Conservation (phyloP, 2,797 vertebrate genomes). For the Scolopax rusticola region DNA sequence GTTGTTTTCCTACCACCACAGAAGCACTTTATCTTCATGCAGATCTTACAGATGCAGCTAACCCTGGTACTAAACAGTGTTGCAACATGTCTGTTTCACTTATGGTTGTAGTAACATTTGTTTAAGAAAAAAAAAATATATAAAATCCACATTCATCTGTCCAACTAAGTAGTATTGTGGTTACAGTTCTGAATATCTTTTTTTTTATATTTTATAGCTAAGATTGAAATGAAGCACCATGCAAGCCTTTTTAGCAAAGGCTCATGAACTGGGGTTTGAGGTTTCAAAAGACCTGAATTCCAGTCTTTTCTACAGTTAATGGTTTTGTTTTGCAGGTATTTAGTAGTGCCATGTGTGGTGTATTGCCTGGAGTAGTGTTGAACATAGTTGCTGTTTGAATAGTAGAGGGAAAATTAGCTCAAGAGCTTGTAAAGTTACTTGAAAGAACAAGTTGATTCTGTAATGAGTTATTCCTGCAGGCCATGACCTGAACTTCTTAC, state of each 20-base stretch:
- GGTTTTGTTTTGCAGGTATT: background rate
- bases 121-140: background rate
- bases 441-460: background rate
- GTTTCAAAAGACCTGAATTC: background rate
- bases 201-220: background rate
- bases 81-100: background rate
- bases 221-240: background rate
- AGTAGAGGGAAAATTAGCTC: background rate
- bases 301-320: background rate
- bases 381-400: background rate
- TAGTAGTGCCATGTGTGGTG: background rate
- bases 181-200: background rate
- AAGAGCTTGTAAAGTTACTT: background rate
- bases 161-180: background rate
- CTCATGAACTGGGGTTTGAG: background rate
- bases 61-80: background rate
- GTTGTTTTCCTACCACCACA: background rate
- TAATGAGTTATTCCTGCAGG: background rate
- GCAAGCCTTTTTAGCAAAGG: background rate
- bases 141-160: background rate
- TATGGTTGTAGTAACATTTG: background rate
- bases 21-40: background rate
- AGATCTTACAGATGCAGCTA: background rate
- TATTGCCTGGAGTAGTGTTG: background rate
- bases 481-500: background rate